These are phyloP conservation scores for Nezara viridula DNA, from an alignment of 2,888 invertebrate genomes.

Conservation along the genomic window DNA sequence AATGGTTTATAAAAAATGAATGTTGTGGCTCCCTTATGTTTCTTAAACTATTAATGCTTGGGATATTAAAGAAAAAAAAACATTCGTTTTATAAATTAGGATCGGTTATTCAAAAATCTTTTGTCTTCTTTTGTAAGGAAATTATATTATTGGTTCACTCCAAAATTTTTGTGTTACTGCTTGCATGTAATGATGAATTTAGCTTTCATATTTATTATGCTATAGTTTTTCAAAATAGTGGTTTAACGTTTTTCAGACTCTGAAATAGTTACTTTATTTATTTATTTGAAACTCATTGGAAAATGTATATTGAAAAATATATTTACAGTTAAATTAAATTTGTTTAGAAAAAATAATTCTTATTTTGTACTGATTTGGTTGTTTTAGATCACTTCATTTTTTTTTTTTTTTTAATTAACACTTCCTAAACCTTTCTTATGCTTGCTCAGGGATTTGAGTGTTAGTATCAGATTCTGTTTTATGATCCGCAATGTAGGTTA, in stretches of 20 bases:
- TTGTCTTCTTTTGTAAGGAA: not conserved
- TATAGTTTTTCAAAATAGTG: not conserved
- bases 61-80: too few relatives aligned
- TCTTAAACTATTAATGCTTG: too few relatives aligned
- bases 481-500: constrained; percentile 70
- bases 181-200: not conserved
- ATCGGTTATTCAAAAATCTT: too few relatives aligned
- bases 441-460: constrained; percentile 47
- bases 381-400: constrained; percentile 12
- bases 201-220: not conserved
- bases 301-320: not conserved
- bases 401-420: not conserved
- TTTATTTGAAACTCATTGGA: not conserved
- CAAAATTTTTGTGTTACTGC: not conserved
- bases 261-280: not conserved
- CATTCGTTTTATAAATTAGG: too few relatives aligned
- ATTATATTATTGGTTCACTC: not conserved
- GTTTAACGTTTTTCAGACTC: not conserved
- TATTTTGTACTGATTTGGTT: constrained; percentile 35
- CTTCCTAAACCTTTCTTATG: not conserved
- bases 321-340: not conserved
- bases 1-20: not conserved
- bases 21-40: not conserved
- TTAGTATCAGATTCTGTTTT: constrained; percentile 50
- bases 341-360: not conserved